These are phyloP conservation scores for Troides aeacus DNA, from an alignment of 2,888 invertebrate species.

Conservation along the genomic window DNA sequence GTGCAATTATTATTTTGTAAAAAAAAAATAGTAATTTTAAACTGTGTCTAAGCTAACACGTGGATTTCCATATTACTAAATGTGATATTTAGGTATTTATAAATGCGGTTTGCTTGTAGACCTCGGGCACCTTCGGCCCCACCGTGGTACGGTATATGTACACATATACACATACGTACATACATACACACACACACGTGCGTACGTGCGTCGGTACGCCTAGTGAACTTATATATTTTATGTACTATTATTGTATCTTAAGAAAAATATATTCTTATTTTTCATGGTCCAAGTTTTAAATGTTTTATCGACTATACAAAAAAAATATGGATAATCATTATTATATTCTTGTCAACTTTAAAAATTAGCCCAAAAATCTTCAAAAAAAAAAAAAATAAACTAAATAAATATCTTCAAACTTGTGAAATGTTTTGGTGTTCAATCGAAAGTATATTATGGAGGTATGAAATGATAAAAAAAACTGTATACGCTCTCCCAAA, in stretches of 20 bases:
- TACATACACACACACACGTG: too few species aligned
- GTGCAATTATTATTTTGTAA: constrained; percentile 81
- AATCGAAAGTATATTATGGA: constrained; percentile 72
- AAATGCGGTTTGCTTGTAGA: constrained; percentile 68
- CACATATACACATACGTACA: constrained; percentile 34
- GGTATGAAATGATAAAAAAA: constrained; percentile 69
- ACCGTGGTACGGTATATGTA: constrained; percentile 46
- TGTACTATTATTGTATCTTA: constrained; percentile 80
- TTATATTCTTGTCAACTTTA: constrained; percentile 79
- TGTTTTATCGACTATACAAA: constrained; percentile 81
- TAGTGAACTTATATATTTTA: constrained; percentile 80
- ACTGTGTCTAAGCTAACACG: constrained; percentile 79
- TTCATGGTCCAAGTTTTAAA: constrained; percentile 81
- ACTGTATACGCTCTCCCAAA: constrained; percentile 78
- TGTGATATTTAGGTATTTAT: constrained; percentile 80
- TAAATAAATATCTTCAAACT: constrained; percentile 67
- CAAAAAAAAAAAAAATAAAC: constrained; percentile 54
- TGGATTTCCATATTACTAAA: constrained; percentile 80
- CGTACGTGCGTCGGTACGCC: constrained; percentile 71
- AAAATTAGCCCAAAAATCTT: constrained; percentile 72
- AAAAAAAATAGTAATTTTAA: constrained; percentile 72
- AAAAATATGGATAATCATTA: constrained; percentile 79
- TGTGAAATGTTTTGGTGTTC: constrained; percentile 79
- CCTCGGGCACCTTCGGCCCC: constrained; percentile 47
- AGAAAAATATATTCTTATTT: constrained; percentile 80